Evolutionary conservation across 1,140 invertebrate genomes (phyloP), one percentile per base, ranked within the genome.

Genomic region (Acyrthosiphon pisum): DNA sequence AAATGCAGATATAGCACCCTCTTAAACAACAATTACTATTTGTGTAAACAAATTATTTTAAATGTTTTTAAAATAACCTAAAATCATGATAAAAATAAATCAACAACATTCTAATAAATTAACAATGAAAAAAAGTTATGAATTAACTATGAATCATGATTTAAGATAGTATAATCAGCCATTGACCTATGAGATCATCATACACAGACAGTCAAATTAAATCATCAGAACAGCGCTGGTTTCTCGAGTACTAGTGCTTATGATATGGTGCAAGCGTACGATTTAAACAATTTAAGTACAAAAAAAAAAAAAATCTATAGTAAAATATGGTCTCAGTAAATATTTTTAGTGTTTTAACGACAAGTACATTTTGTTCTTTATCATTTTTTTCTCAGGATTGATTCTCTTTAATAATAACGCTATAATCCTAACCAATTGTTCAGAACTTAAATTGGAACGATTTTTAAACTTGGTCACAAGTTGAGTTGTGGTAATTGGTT

Each of bases 401-500:
- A 99, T 98, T 94, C 97, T 97, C 95, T 99, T 99, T 26, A 99
- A 96, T 93, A 99, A 98, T 94, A 98, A 97, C 44, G 98, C 99
- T 96, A 99, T 99, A 37, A 98, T 97, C 94, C 97, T 97, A 6
- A 99, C 98, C 94, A 99, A 96, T 93, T 99, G 97, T 94, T 99
- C 98, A 91, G 97, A 98, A 37, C 97, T 97, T 53, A 99, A 96
- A 23, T 98, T 98, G n/a, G 98, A 98, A 94, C 98, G 98, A 41
- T 97, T 98, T 95, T 98, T 99, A 95, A 99, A 99, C 95, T 99
- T 99, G 84, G 98, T 98, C 14, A 99, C 95, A 30, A 99, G 95
- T 95, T 99, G 98, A 1, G 98, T 99, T 0, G 98, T 98, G 1
- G 99, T 99, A 97, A 99, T 99, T 6, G 99, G 99, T 95, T 99